Percentiles rank a stretch among this genome's conserved stretches.
These are phyloP conservation scores for Xestobium rufovillosum DNA, from an alignment of 2,888 invertebrate species.

Conservation along the genomic window DNA sequence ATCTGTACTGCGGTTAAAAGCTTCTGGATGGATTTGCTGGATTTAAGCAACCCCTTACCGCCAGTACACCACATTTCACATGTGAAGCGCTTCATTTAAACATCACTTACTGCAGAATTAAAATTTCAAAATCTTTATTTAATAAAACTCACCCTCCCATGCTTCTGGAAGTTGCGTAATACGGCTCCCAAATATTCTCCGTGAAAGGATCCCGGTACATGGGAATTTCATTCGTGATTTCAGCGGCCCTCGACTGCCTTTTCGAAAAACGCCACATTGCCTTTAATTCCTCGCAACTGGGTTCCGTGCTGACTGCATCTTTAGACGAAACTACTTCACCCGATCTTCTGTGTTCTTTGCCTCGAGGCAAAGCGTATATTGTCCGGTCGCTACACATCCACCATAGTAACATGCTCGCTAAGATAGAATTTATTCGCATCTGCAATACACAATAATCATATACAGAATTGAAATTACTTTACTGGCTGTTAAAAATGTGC, in stretches of 20 bases:
- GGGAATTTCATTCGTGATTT: constrained; percentile 80
- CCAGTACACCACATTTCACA: too few species aligned
- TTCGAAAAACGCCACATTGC: constrained; percentile 92
- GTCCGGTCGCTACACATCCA: constrained; percentile 31
- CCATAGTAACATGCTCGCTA: constrained; percentile 30
- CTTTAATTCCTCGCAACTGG: constrained; percentile 78
- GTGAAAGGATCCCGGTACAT: constrained; percentile 74
- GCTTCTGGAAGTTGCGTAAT: constrained; percentile 45
- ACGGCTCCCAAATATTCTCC: constrained; percentile 73
- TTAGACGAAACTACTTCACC: constrained; percentile 35
- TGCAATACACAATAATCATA: constrained; percentile 25
- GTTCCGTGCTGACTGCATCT: constrained; percentile 55
- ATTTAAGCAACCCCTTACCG: too few species aligned
- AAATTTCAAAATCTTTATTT: too few species aligned
- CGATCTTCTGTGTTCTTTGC: constrained; percentile 31
- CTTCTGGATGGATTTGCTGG: too few species aligned
- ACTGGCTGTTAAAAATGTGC: too few species aligned
- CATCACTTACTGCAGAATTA: too few species aligned
- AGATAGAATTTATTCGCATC: constrained; percentile 34
- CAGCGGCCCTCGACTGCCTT: constrained; percentile 77
- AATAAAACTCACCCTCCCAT: constrained; percentile 50
- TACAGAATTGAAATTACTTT: too few species aligned
- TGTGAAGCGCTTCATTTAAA: too few species aligned
- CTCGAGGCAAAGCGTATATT: constrained; percentile 33
- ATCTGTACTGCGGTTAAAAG: too few species aligned